Evolutionary conservation across 2,797 vertebrate genomes (phyloP).

Genomic region (Alca torda): DNA sequence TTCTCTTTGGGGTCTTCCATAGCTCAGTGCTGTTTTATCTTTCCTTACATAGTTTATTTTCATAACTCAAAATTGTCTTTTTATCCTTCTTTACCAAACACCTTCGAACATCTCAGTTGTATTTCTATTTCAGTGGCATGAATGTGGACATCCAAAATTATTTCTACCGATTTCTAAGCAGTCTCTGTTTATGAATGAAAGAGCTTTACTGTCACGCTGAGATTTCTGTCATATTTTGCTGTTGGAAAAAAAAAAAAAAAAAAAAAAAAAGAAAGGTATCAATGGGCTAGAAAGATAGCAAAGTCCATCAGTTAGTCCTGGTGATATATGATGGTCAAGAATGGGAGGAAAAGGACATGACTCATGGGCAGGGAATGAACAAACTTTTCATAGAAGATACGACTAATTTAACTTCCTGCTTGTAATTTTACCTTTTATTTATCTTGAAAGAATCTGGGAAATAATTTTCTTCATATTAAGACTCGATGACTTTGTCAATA

Average conservation of each 20-base stretch:
- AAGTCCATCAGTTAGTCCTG: background rate
- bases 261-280: background rate
- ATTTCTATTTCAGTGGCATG: background rate
- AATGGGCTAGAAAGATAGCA: background rate
- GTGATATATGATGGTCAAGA: background rate
- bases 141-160: background rate
- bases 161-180: background rate
- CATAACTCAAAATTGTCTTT: background rate
- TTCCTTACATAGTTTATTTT: background rate
- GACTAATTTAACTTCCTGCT: background rate
- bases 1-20: background rate
- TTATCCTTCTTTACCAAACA: background rate
- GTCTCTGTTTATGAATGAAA: background rate
- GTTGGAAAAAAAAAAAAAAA: background rate
- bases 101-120: background rate
- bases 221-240: background rate
- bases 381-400: background rate
- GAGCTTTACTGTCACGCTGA: background rate
- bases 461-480: background rate
- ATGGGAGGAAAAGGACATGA: background rate
- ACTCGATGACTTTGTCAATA: background rate
- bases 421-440: background rate
- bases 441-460: background rate
- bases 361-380: background rate
- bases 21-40: background rate